phyloP scores from a whole-genome alignment of 2,888 invertebrate genomes.

The Eupithecia centaureata region DNA sequence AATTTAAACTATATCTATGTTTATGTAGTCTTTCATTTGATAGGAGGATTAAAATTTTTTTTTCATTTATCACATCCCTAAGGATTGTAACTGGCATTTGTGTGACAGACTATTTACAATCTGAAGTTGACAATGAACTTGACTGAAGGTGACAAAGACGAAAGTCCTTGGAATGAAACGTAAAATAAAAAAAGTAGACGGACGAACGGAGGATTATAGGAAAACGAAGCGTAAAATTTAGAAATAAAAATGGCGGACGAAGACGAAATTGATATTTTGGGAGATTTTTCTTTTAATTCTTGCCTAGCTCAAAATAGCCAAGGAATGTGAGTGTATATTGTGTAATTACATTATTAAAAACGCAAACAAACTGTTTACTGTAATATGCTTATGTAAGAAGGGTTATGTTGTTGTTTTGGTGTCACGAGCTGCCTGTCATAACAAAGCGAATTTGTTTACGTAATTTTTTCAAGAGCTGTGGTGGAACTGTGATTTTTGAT shows the following conservation, averaged over 20 bases:
- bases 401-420: conserved; percentile 45
- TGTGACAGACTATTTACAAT: background rate
- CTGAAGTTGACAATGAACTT: background rate
- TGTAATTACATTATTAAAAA: background rate
- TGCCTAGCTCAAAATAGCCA: conserved; percentile 84
- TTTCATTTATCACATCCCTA: too few relatives aligned
- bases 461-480: conserved; percentile 28
- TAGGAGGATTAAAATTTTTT: too few relatives aligned
- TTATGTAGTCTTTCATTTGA: too few relatives aligned
- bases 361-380: background rate
- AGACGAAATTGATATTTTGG: conserved; percentile 89
- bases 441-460: conserved; percentile 34
- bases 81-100: background rate
- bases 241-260: conserved; percentile 86
- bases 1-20: too few relatives aligned
- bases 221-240: conserved; percentile 4
- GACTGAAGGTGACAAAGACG: background rate
- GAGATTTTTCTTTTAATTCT: conserved; percentile 88
- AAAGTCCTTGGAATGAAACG: conserved; percentile 6
- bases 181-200: background rate
- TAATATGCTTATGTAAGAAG: background rate
- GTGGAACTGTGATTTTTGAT: background rate
- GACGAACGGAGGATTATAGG: background rate
- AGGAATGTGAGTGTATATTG: conserved; percentile 80
- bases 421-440: conserved; percentile 50